These are phyloP conservation scores for Ennomos erosarius DNA, from an alignment of 2,888 invertebrate genomes.

Conservation along the genomic window DNA sequence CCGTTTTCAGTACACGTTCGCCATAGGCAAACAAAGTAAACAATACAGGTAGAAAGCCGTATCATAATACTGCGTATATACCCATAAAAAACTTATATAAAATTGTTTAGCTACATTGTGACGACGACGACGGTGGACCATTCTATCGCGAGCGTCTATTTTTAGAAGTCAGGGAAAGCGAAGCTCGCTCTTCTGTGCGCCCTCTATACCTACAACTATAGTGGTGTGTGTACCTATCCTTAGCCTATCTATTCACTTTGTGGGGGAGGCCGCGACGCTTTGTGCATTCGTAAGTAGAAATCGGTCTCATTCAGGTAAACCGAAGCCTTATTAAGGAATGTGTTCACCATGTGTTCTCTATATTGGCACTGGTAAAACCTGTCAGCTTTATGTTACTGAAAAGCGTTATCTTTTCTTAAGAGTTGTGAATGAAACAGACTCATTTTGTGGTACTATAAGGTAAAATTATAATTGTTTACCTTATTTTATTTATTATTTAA, in stretches of 20 bases:
- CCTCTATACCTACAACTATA: conserved; percentile 51
- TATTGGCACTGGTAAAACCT: conserved; percentile 23
- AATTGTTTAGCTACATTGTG: conserved; percentile 44
- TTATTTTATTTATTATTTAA: no score
- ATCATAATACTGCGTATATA: conserved; percentile 22
- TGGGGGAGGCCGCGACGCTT: conserved; percentile 65
- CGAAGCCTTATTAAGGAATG: conserved; percentile 35
- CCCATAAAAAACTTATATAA: conserved; percentile 12
- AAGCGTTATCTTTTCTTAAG: neutral
- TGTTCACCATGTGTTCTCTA: conserved; percentile 34
- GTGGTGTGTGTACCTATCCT: conserved; percentile 45
- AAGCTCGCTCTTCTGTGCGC: conserved; percentile 71
- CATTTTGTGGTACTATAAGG: no score
- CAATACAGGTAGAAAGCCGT: neutral
- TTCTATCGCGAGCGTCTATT: conserved; percentile 75
- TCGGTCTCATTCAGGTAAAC: conserved; percentile 54
- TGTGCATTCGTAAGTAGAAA: conserved; percentile 74
- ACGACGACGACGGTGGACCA: conserved; percentile 59
- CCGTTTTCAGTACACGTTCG: no score
- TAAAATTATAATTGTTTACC: no score
- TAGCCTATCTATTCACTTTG: conserved; percentile 69
- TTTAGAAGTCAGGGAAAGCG: conserved; percentile 80
- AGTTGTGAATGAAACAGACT: no score
- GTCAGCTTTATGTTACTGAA: conserved; percentile 9
- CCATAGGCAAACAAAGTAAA: no score